Evolutionary conservation across 2,113 vertebrate genomes (phyloP).

Genomic region (Leptocoma aspasia): DNA sequence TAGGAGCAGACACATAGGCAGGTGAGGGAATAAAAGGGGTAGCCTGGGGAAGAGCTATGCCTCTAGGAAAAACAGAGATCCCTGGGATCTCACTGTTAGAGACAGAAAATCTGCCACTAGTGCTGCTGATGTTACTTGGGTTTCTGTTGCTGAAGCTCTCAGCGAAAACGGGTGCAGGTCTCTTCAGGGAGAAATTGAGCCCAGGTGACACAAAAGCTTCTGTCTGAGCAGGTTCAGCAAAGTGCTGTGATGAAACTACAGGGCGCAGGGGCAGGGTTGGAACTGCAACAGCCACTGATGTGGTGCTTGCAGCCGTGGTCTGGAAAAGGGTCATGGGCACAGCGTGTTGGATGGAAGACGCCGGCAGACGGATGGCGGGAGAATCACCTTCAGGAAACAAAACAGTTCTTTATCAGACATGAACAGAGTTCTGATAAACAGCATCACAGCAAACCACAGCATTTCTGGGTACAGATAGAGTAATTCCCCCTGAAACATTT

Average conservation of each 20-base stretch:
- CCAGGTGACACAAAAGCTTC: conserved; percentile 48
- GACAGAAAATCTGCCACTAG: conserved; percentile 56
- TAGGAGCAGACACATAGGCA: conserved; percentile 35
- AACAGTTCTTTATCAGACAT: background rate
- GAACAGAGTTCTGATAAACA: background rate
- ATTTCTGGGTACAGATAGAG: background rate
- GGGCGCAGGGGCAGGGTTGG: conserved; percentile 42
- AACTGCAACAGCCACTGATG: conserved; percentile 54
- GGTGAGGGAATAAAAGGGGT: conserved; percentile 59
- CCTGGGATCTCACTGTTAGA: conserved; percentile 43
- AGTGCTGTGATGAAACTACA: conserved; percentile 44
- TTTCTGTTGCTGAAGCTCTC: conserved; percentile 53
- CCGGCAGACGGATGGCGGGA: conserved; percentile 48
- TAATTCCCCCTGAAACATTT: background rate
- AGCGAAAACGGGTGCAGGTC: conserved; percentile 43
- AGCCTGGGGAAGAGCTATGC: conserved; percentile 50
- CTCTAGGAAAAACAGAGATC: conserved; percentile 63
- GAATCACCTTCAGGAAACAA: conserved; percentile 67
- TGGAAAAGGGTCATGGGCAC: conserved; percentile 71
- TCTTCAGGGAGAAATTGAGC: conserved; percentile 57
- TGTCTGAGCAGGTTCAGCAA: conserved; percentile 52
- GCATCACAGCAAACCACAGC: background rate
- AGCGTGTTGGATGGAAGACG: conserved; percentile 57
- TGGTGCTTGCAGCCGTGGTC: conserved; percentile 52
- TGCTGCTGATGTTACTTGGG: conserved; percentile 52